Base-by-base conservation (phyloP, 2,113 vertebrate genomes). In the Pachycephala philippinensis region DNA sequence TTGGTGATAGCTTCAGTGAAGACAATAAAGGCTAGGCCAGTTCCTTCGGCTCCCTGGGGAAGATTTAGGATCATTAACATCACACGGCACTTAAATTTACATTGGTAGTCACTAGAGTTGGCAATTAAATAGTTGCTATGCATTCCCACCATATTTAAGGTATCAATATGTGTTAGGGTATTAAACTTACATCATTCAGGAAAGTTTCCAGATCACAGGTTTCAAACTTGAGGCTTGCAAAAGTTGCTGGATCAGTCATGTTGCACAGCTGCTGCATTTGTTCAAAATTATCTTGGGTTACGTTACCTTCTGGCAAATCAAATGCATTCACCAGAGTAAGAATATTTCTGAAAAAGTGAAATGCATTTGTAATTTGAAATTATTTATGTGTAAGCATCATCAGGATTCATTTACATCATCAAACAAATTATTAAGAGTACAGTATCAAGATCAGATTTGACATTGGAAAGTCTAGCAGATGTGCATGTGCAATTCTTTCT, bases 1-100 rank as follows among this genome's bases (percentile, higher is more conserved):
- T 98, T 99, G 88, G 98, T 99, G 96, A 99, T 99, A 50, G 99
- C 99, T 92, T 99, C 99, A 1, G 99, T 99, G 97, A 99, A 99
- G 83, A 99, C 98, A 74, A 99, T 99, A 95, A 99, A 99, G 61
- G 99, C 99, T 50, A 99, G 95, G n/a, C 99, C 99, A 1, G 99
- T 99, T 95, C 99, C 99, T 97, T 99, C 98, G 49, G 99, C 98
- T 37, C 99, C 99, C 99, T 99, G 96, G 15, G 56, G 27, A 76
- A 83, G 4, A 33, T 69, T 66, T 27, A 86, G 21, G 31, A 42
- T 83, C 19, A 31, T 21, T 60, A 52, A 70, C 7, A 59, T 31
- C 4, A 5, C 2, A 1, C 1, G 13, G 37, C 28, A 53, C 54
- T 79, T 72, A 33, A 40, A 90, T 64, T 83, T 60, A 22, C 14